Conservation (phyloP, 2,888 invertebrate genomes). For the Nipponacmea schrenckii region DNA sequence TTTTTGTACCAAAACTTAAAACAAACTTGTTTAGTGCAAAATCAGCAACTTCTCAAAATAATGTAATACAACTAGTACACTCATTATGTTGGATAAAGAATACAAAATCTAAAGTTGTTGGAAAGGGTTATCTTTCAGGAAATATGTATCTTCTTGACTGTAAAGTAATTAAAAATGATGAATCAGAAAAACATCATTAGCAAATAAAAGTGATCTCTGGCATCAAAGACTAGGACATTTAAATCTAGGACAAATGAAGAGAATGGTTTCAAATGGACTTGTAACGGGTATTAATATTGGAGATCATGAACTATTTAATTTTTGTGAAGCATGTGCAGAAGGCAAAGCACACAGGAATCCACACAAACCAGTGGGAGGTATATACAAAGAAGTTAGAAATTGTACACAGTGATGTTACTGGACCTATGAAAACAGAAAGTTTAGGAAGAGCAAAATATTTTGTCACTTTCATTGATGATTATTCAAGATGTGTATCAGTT, state of each 20-base stretch:
- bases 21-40: no score
- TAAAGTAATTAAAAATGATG: no score
- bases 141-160: no score
- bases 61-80: no score
- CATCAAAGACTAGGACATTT: neutral
- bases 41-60: no score
- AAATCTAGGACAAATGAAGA: neutral
- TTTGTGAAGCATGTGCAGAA: neutral
- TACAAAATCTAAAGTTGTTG: no score
- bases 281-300: neutral
- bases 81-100: no score
- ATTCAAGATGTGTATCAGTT: neutral
- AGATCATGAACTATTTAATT: neutral
- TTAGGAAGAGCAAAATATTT: neutral
- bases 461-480: neutral
- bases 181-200: neutral
- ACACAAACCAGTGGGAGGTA: neutral
- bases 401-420: neutral
- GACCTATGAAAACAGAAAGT: no score
- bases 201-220: neutral
- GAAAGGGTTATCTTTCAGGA: no score
- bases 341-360: neutral
- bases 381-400: neutral
- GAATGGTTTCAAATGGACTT: neutral
- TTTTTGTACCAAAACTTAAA: no score